Percentiles rank a stretch among this genome's conserved stretches.
phyloP scores from a whole-genome alignment of 2,113 vertebrate genomes.

The Mus musculus region GRCm39 chr12:106144001-106144500 shows the following conservation, averaged over 20 bases:
- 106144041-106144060: not conserved
- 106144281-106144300: constrained; percentile 85
- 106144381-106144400: constrained; percentile 76
- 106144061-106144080: not conserved
- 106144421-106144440: constrained; percentile 43
- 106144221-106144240: constrained; percentile 79
- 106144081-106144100: not conserved
- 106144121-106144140: not conserved
- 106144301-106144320: constrained; percentile 79
- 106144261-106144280: constrained; percentile 85
- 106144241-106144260: constrained; percentile 88
- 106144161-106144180: not conserved
- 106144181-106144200: not conserved
- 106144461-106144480: constrained; percentile 16
- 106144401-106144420: constrained; percentile 81
- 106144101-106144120: not conserved
- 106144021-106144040: no score
- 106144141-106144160: not conserved
- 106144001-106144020: rapidly evolving
- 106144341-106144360: constrained; percentile 75
- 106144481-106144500: constrained; percentile 71
- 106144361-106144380: constrained; percentile 82
- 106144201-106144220: not conserved
- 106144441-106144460: constrained; percentile 11
- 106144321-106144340: constrained; percentile 84